Percentiles rank a stretch among this genome's conserved stretches.
Conservation (phyloP, 2,113 vertebrate species). For the Sitta europaea region DNA sequence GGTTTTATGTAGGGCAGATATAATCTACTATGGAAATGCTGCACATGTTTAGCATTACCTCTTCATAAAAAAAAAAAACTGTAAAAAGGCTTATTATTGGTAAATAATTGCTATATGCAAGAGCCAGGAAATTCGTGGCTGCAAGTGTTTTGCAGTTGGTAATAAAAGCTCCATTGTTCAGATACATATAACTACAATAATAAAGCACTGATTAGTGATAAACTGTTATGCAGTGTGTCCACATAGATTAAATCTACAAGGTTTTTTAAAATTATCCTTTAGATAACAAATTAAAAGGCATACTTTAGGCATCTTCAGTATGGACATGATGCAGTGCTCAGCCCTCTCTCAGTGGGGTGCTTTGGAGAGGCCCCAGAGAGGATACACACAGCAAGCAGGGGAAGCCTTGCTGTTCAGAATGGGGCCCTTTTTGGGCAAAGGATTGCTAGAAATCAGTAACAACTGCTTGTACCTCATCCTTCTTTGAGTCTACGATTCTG, state of each 20-base stretch:
- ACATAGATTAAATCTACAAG: not conserved
- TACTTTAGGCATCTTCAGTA: not conserved
- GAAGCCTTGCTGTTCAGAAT: not conserved
- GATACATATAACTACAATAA: not conserved
- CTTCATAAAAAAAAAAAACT: not conserved
- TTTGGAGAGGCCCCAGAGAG: not conserved
- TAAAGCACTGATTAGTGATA: not conserved
- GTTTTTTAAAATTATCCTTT: not conserved
- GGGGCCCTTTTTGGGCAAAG: not conserved
- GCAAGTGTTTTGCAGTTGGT: not conserved
- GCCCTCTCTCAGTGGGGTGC: too few relatives aligned
- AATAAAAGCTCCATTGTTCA: not conserved
- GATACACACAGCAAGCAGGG: rapidly evolving
- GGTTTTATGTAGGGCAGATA: not conserved
- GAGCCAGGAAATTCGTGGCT: not conserved
- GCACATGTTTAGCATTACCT: not conserved
- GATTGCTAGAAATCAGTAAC: not conserved
- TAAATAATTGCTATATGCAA: not conserved
- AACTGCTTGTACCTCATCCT: not conserved
- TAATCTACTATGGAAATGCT: not conserved
- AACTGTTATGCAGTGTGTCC: not conserved
- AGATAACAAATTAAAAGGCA: not conserved
- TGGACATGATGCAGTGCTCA: rapidly evolving
- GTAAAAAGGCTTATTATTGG: not conserved
- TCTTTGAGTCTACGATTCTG: too few relatives aligned